These are phyloP conservation scores for Drepana arcuata DNA, from an alignment of 1,140 invertebrate species.

Conservation along the genomic window DNA sequence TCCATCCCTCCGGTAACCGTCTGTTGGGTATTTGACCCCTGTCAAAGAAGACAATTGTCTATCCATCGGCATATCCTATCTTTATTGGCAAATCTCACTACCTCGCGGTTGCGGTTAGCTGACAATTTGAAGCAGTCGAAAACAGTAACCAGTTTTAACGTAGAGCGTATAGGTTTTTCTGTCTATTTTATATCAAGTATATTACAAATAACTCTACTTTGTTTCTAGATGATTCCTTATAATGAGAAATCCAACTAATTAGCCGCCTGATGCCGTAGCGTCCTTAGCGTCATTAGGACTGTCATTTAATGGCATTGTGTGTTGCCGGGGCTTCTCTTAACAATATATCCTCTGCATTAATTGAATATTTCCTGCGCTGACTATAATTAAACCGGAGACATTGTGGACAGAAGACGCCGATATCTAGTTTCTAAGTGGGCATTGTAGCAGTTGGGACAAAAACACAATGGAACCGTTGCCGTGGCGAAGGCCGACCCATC, in stretches of 20 bases:
- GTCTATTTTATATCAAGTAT: too few relatives aligned
- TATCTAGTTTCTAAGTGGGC: slow-evolving; percentile 64
- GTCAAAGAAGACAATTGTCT: slow-evolving; percentile 38
- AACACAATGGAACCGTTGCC: slow-evolving; percentile 59
- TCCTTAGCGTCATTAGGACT: too few relatives aligned
- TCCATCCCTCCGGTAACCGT: too few relatives aligned
- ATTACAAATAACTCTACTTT: too few relatives aligned
- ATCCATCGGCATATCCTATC: slow-evolving; percentile 44
- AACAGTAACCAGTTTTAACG: too few relatives aligned
- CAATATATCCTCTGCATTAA: slow-evolving; percentile 18
- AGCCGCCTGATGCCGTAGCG: slow-evolving; percentile 12
- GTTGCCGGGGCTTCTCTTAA: slow-evolving; percentile 5
- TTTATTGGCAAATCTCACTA: slow-evolving; percentile 49
- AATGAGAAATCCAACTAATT: too few relatives aligned
- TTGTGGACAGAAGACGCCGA: slow-evolving; percentile 40
- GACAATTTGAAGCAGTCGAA: too few relatives aligned
- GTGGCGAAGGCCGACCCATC: slow-evolving; percentile 61
- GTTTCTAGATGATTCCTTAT: too few relatives aligned
- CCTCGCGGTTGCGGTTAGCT: slow-evolving; percentile 4
- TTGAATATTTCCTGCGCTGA: slow-evolving; percentile 26
- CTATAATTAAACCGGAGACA: slow-evolving; percentile 37
- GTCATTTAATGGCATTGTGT: too few relatives aligned
- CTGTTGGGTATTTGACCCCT: slow-evolving; percentile 44
- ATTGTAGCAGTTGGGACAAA: slow-evolving; percentile 59
- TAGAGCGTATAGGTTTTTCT: too few relatives aligned